phyloP scores from a whole-genome alignment of 2,888 invertebrate genomes.

The Caenorhabditis uteleia region DNA sequence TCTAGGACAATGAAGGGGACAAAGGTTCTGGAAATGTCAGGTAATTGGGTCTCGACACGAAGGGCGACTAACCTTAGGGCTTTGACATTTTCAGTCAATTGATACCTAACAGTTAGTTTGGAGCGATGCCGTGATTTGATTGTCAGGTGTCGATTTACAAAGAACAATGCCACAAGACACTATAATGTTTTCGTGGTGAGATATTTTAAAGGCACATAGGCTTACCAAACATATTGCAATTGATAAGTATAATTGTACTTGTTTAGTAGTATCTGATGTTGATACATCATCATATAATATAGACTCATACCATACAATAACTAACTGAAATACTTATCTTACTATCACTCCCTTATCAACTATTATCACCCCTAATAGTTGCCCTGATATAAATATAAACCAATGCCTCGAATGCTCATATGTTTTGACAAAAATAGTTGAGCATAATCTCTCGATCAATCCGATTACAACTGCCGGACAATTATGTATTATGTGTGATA shows the following conservation, averaged over 20 bases:
- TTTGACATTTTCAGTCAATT: slow-evolving; percentile 35
- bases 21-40: slow-evolving; percentile 24
- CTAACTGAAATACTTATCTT: slow-evolving; percentile 10
- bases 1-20: slow-evolving; percentile 41
- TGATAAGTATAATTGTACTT: slow-evolving; percentile 29
- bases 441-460: slow-evolving; percentile 33
- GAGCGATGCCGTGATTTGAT: slow-evolving; percentile 21
- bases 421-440: slow-evolving; percentile 34
- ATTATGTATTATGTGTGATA: too few relatives aligned
- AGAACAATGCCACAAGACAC: slow-evolving; percentile 23
- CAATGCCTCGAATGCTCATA: slow-evolving; percentile 38
- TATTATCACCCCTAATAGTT: slow-evolving; percentile 18
- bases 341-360: neutral
- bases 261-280: slow-evolving; percentile 19
- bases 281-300: slow-evolving; percentile 17
- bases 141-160: slow-evolving; percentile 34
- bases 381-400: slow-evolving; percentile 22
- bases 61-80: slow-evolving; percentile 16
- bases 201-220: too few relatives aligned
- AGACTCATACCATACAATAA: slow-evolving; percentile 18
- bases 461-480: slow-evolving; percentile 44
- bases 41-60: neutral
- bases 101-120: slow-evolving; percentile 30
- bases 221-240: slow-evolving; percentile 13
- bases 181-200: slow-evolving; percentile 7